Evolutionary conservation across 1,140 invertebrate genomes (phyloP).

Genomic region (Nylanderia fulva): DNA sequence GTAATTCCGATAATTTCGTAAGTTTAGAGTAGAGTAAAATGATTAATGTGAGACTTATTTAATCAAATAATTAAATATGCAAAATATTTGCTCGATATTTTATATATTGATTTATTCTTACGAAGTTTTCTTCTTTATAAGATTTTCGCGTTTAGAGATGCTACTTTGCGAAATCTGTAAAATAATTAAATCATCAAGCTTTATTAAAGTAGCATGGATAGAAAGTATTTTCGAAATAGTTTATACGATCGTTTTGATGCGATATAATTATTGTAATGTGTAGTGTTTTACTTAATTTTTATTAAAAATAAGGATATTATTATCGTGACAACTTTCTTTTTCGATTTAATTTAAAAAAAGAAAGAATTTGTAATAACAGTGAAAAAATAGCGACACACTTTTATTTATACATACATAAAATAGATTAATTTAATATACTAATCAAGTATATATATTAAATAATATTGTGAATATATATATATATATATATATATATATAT

Average conservation of each 20-base stretch:
- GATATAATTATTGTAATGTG: constrained; percentile 38
- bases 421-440: too few species aligned
- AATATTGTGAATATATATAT: too few species aligned
- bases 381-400: not conserved
- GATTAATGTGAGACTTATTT: not conserved
- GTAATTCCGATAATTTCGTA: constrained; percentile 48
- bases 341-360: not conserved
- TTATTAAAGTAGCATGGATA: constrained; percentile 10
- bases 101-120: not conserved
- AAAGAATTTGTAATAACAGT: not conserved
- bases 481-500: too few species aligned
- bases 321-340: not conserved
- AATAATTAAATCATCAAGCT: constrained; percentile 6
- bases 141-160: too few species aligned
- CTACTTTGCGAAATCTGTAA: not conserved
- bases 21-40: not conserved
- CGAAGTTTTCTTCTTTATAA: not conserved
- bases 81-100: not conserved
- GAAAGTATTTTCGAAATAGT: constrained; percentile 27
- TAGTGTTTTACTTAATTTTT: constrained; percentile 30
- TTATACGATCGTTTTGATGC: not conserved
- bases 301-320: constrained; percentile 22
- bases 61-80: constrained; percentile 12
- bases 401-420: not conserved
- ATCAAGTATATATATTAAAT: too few species aligned